A percentile compares a stretch with the other conserved stretches of the same genome.
These are phyloP conservation scores for Chloebia gouldiae DNA, from an alignment of 2,113 vertebrate genomes.

Conservation along the genomic window DNA sequence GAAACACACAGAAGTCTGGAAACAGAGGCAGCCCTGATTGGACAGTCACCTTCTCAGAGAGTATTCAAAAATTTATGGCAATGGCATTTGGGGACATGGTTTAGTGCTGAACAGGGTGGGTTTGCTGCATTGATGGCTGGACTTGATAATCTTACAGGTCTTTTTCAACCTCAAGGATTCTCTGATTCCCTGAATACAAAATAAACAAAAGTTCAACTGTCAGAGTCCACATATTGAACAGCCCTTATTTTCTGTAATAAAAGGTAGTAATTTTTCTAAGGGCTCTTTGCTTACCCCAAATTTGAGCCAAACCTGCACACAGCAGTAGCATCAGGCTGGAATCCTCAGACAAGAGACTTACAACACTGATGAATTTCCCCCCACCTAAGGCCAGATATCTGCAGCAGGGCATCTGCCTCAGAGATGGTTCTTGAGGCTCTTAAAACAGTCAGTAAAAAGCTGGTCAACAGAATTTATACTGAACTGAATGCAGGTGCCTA, in stretches of 20 bases:
- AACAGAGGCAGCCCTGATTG: neutral
- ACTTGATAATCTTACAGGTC: neutral
- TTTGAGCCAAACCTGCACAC: neutral
- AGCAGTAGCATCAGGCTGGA: neutral
- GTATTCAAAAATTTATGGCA: rapidly evolving
- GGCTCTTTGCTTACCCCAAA: neutral
- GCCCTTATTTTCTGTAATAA: neutral
- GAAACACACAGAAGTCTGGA: neutral
- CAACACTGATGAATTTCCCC: neutral
- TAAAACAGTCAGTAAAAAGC: neutral
- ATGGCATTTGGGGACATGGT: no score
- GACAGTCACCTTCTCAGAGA: neutral
- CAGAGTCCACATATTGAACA: rapidly evolving
- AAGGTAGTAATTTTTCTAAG: neutral
- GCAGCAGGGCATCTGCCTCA: neutral
- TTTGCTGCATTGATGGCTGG: rapidly evolving
- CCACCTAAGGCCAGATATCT: neutral
- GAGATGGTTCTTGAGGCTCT: neutral
- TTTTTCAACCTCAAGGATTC: neutral
- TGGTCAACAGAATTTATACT: neutral
- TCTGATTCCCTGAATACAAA: neutral
- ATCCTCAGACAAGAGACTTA: neutral
- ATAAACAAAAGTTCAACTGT: neutral
- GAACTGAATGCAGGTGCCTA: neutral
- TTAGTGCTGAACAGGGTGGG: neutral